These are phyloP conservation scores for Apodemia hepburni DNA, from an alignment of 2,888 invertebrate species.

Conservation along the genomic window DNA sequence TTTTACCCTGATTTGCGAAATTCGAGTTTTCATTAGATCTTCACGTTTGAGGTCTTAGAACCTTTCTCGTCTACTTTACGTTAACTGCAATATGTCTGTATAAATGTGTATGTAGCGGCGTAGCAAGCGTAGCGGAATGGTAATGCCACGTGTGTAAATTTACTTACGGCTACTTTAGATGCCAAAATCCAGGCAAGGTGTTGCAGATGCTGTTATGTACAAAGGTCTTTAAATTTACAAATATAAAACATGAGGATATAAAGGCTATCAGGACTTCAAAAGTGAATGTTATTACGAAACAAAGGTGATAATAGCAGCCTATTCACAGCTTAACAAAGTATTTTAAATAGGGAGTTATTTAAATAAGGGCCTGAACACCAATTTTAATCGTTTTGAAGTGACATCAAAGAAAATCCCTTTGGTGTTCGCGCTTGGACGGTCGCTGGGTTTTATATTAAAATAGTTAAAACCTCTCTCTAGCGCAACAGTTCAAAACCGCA, in stretches of 20 bases:
- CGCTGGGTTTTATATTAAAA: conserved; percentile 2
- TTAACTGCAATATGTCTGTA: too few species aligned
- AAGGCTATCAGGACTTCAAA: not conserved
- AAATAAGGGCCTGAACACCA: not conserved
- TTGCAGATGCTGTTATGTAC: too few species aligned
- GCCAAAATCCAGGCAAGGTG: too few species aligned
- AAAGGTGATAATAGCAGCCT: not conserved
- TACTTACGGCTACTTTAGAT: too few species aligned
- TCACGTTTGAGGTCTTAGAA: too few species aligned
- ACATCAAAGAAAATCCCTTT: conserved; percentile 14
- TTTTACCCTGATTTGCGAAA: too few species aligned
- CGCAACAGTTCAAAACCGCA: not conserved
- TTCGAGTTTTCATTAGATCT: too few species aligned
- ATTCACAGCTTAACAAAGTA: not conserved
- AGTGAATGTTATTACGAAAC: not conserved
- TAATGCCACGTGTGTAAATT: too few species aligned
- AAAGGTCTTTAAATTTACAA: not conserved
- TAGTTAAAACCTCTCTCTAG: not conserved
- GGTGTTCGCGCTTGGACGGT: not conserved
- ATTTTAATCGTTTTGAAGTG: conserved; percentile 15
- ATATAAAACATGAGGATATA: not conserved
- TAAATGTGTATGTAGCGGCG: too few species aligned
- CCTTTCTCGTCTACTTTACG: too few species aligned
- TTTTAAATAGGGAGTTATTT: not conserved
- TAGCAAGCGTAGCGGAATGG: too few species aligned